These are phyloP conservation scores for Tilapia sparmanii DNA, from an alignment of 2,113 vertebrate genomes.

Conservation along the genomic window DNA sequence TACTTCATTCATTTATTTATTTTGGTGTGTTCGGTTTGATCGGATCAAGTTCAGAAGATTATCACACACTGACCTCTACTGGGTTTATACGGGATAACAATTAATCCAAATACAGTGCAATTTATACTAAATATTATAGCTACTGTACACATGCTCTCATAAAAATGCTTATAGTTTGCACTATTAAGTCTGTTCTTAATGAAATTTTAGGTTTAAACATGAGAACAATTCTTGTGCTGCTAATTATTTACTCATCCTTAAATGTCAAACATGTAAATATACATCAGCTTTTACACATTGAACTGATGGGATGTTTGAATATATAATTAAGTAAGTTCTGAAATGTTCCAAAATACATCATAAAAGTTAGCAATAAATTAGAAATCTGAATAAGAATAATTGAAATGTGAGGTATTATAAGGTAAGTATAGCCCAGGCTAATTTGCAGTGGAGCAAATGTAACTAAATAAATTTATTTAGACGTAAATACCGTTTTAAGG, in stretches of 20 bases:
- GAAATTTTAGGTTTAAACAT: not conserved
- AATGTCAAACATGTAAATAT: not conserved
- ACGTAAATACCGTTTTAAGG: rapidly evolving
- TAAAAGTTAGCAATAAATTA: not conserved
- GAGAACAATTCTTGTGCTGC: not conserved
- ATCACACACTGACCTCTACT: conserved; percentile 19
- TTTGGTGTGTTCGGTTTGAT: not conserved
- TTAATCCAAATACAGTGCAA: not conserved
- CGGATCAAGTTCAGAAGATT: not conserved
- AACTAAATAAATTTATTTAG: not conserved
- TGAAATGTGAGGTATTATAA: not conserved
- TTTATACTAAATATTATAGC: not conserved
- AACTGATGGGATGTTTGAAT: rapidly evolving
- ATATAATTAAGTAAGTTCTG: not conserved
- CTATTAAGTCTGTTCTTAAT: not conserved
- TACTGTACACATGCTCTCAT: rapidly evolving
- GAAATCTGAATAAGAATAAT: not conserved
- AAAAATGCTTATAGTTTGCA: not conserved
- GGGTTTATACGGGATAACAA: not conserved
- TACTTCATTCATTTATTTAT: not conserved
- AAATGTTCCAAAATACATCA: rapidly evolving
- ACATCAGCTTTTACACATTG: not conserved
- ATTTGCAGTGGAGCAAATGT: not conserved
- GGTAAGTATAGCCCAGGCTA: not conserved
- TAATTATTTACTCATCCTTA: not conserved